A percentile compares a stretch with the other conserved stretches of the same genome.
phyloP scores from a whole-genome alignment of 2,888 invertebrate genomes.

The Morinoia aosen region DNA sequence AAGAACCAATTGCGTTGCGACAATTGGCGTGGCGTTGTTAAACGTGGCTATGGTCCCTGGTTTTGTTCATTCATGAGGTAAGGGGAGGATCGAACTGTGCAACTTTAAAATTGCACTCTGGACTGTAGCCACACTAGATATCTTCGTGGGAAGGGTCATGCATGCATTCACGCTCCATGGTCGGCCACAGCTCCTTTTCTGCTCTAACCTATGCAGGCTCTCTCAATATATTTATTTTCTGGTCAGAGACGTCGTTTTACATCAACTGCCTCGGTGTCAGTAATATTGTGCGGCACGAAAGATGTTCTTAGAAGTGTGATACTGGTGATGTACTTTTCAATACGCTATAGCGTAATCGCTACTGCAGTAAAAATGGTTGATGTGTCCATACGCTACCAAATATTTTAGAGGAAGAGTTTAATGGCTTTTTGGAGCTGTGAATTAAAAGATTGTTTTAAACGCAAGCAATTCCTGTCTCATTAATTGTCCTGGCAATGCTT shows the following conservation, averaged over 20 bases:
- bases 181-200: not conserved
- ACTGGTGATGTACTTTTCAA: not conserved
- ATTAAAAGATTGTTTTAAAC: not conserved
- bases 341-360: not conserved
- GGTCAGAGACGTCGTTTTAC: not conserved
- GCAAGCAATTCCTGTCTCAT: no score
- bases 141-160: conserved; percentile 21
- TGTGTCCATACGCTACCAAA: not conserved
- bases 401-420: not conserved
- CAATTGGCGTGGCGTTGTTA: not conserved
- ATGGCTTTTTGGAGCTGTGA: not conserved
- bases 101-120: conserved; percentile 34
- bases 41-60: not conserved
- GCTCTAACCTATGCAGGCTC: not conserved
- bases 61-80: conserved; percentile 35
- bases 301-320: not conserved
- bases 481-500: no score
- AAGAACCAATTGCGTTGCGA: not conserved
- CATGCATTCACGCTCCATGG: conserved; percentile 39
- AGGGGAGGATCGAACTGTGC: conserved; percentile 7
- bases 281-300: not conserved
- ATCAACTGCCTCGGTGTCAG: not conserved
- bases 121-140: not conserved
- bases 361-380: not conserved
- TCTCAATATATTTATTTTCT: not conserved